Evolutionary conservation across 2,113 vertebrate genomes (phyloP).

Genomic region (Austrofundulus limnaeus): DNA sequence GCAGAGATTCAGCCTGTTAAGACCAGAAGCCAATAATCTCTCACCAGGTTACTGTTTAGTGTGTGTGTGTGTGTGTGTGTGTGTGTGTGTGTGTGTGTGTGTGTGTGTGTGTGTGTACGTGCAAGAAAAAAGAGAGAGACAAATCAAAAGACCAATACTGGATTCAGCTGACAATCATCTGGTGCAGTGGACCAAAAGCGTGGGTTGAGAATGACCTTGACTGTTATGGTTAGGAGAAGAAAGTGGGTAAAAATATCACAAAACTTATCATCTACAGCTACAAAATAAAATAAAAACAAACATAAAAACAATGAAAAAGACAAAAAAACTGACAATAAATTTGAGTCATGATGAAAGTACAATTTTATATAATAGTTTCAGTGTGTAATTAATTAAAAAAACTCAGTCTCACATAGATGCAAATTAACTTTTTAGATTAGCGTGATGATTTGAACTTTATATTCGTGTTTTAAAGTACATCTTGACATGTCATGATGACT

Average conservation of each 20-base stretch:
- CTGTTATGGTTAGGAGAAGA: slow-evolving; percentile 22
- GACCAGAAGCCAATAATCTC: slow-evolving; percentile 46
- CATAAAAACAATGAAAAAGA: background rate
- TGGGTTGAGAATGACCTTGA: slow-evolving; percentile 64
- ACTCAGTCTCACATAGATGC: too few relatives aligned
- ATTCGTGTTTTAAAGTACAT: too few relatives aligned
- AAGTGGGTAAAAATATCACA: slow-evolving; percentile 38
- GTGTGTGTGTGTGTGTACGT: background rate
- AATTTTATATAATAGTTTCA: too few relatives aligned
- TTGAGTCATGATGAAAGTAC: too few relatives aligned
- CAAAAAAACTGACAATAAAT: too few relatives aligned
- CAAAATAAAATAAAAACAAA: background rate
- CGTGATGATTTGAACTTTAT: too few relatives aligned
- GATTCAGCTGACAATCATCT: slow-evolving; percentile 69
- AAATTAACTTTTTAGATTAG: too few relatives aligned
- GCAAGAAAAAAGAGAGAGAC: background rate
- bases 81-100: slow-evolving; percentile 4
- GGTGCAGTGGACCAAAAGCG: slow-evolving; percentile 65
- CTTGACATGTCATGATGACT: too few relatives aligned
- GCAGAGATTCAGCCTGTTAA: slow-evolving; percentile 44
- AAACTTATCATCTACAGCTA: slow-evolving; percentile 12
- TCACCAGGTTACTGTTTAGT: slow-evolving; percentile 6
- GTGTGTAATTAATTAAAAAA: too few relatives aligned
- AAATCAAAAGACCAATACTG: slow-evolving; percentile 57
- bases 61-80: slow-evolving; percentile 13